These are phyloP conservation scores for Cremastobaeus sp. DNA, from an alignment of 2,888 invertebrate genomes.

Conservation along the genomic window DNA sequence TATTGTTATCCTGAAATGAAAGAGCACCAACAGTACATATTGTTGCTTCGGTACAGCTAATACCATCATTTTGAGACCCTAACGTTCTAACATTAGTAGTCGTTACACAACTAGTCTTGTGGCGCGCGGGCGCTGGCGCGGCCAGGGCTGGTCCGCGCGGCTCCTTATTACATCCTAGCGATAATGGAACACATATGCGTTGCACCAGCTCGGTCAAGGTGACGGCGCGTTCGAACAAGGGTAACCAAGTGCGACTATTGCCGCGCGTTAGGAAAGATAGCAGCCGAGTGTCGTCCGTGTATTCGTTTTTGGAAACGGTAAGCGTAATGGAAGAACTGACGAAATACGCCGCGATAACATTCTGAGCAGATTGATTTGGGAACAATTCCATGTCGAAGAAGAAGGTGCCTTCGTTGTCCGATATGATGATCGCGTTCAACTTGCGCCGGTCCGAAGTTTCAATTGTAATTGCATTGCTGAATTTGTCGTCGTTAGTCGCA, in stretches of 20 bases:
- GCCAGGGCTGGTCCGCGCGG: slow-evolving; percentile 59
- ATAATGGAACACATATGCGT: slow-evolving; percentile 78
- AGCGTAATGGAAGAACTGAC: slow-evolving; percentile 79
- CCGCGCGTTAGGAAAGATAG: slow-evolving; percentile 69
- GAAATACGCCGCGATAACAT: slow-evolving; percentile 67
- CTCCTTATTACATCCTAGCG: slow-evolving; percentile 73
- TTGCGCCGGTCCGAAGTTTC: slow-evolving; percentile 12
- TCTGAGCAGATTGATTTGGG: slow-evolving; percentile 64
- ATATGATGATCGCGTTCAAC: slow-evolving; percentile 45
- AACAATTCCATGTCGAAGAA: slow-evolving; percentile 62
- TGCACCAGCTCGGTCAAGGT: slow-evolving; percentile 76
- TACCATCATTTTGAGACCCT: slow-evolving; percentile 77
- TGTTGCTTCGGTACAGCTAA: slow-evolving; percentile 78
- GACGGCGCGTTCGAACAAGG: slow-evolving; percentile 69
- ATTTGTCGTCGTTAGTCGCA: slow-evolving; percentile 32
- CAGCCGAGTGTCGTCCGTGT: slow-evolving; percentile 73
- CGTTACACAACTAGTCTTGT: slow-evolving; percentile 74
- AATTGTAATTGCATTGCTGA: slow-evolving; percentile 19
- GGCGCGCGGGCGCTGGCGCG: slow-evolving; percentile 72
- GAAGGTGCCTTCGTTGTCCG: slow-evolving; percentile 54
- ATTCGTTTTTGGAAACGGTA: slow-evolving; percentile 77
- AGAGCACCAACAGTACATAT: slow-evolving; percentile 79
- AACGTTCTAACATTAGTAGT: slow-evolving; percentile 74
- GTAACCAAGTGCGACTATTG: slow-evolving; percentile 39
- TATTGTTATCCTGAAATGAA: slow-evolving; percentile 79